phyloP scores from a whole-genome alignment of 2,797 vertebrate species.

The Danio choprae region DNA sequence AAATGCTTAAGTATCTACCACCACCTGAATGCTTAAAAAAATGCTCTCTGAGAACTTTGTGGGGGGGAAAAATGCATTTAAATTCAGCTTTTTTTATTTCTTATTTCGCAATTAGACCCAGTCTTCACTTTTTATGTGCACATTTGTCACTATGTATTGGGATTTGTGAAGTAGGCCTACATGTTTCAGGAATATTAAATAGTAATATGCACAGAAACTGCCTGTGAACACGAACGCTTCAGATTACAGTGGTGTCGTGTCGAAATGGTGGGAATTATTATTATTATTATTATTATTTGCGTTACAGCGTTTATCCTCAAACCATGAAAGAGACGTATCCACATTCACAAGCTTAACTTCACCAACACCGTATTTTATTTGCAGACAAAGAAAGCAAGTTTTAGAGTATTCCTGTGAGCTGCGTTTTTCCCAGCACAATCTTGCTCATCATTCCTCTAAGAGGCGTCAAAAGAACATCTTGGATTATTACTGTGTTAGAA shows the following conservation, averaged over 20 bases:
- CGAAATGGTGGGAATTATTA: slow-evolving; percentile 16
- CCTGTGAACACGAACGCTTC: not conserved
- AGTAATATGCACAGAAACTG: not conserved
- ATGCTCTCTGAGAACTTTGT: not conserved
- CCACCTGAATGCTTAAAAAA: not conserved
- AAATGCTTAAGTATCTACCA: slow-evolving; percentile 44
- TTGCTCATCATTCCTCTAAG: slow-evolving; percentile 71
- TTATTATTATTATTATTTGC: slow-evolving; percentile 43
- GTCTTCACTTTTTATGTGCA: not conserved
- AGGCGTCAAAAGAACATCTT: slow-evolving; percentile 77
- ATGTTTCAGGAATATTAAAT: not conserved
- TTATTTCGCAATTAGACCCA: not conserved
- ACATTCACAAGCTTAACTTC: slow-evolving; percentile 22
- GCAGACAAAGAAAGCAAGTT: slow-evolving; percentile 53
- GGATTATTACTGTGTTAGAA: slow-evolving; percentile 77
- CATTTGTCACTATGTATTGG: not conserved
- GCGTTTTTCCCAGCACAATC: slow-evolving; percentile 66
- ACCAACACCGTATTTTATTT: slow-evolving; percentile 53
- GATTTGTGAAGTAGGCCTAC: not conserved
- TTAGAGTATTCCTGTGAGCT: slow-evolving; percentile 52
- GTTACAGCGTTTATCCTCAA: slow-evolving; percentile 30
- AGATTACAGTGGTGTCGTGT: not conserved
- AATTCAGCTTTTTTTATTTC: no score
- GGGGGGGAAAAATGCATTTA: not conserved
- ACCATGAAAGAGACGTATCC: slow-evolving; percentile 21